These are phyloP conservation scores for Clangula hyemalis DNA, from an alignment of 2,797 vertebrate species.

Conservation along the genomic window DNA sequence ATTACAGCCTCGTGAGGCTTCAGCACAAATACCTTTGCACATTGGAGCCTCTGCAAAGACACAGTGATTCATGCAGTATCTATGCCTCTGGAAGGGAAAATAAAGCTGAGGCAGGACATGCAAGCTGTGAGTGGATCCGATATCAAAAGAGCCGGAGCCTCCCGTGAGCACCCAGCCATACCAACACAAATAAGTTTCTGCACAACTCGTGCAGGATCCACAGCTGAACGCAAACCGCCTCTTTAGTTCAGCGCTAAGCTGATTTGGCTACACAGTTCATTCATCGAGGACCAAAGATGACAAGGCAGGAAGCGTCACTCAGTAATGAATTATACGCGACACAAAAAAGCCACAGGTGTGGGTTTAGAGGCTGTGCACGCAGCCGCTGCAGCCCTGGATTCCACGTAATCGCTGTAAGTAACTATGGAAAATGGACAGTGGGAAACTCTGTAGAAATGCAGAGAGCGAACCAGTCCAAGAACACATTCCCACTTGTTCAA, in stretches of 20 bases:
- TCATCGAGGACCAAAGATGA: constrained; percentile 60
- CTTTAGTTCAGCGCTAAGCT: constrained; percentile 46
- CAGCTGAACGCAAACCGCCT: background rate
- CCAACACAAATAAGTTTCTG: constrained; percentile 62
- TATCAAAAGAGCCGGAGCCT: constrained; percentile 70
- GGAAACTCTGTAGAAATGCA: constrained; percentile 31
- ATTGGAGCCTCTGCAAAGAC: constrained; percentile 54
- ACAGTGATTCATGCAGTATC: constrained; percentile 62
- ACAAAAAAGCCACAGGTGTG: constrained; percentile 73
- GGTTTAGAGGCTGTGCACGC: constrained; percentile 35
- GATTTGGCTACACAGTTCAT: constrained; percentile 65
- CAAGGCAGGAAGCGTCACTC: constrained; percentile 72
- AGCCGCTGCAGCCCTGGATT: constrained; percentile 16
- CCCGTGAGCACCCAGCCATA: constrained; percentile 44
- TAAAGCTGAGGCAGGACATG: constrained; percentile 41
- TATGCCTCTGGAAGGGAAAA: constrained; percentile 54
- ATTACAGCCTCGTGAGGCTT: constrained; percentile 67
- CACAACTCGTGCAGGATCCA: constrained; percentile 30
- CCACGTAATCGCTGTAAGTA: constrained; percentile 53
- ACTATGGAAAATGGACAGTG: constrained; percentile 59
- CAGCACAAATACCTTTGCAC: constrained; percentile 48
- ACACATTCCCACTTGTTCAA: constrained; percentile 53
- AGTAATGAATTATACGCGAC: constrained; percentile 65
- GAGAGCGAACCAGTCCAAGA: constrained; percentile 42
- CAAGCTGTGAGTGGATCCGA: constrained; percentile 58